Percentiles rank a stretch among this genome's conserved stretches.
phyloP scores from a whole-genome alignment of 2,113 vertebrate species.

The Leptosomus discolor region DNA sequence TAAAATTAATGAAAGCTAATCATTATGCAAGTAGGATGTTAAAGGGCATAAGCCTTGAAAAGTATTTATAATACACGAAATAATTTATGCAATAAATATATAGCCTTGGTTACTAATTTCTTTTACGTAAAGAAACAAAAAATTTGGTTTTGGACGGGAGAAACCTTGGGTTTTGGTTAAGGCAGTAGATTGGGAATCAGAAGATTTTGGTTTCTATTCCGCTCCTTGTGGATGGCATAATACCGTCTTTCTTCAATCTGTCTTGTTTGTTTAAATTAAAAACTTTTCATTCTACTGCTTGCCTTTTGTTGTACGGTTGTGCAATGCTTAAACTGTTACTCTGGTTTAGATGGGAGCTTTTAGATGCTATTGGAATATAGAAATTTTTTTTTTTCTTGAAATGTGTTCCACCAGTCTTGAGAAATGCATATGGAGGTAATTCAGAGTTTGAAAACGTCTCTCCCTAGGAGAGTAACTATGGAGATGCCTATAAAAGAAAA shows the following conservation, averaged over 20 bases:
- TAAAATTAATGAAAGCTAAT: slow-evolving; percentile 18
- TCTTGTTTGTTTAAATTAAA: not conserved
- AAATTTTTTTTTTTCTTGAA: not conserved
- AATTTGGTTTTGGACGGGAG: not conserved
- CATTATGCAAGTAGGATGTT: not conserved
- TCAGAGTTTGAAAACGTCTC: not conserved
- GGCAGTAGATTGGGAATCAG: not conserved
- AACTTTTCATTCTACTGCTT: not conserved
- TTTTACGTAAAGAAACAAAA: not conserved
- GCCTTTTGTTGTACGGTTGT: not conserved
- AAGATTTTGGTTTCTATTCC: not conserved
- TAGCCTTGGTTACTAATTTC: not conserved
- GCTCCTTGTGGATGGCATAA: not conserved
- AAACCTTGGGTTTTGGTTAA: not conserved
- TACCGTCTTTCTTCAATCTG: not conserved
- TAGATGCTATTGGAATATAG: not conserved
- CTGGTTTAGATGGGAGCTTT: fast-evolving
- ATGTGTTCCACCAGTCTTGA: not conserved
- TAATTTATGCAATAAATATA: not conserved
- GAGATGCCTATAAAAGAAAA: not conserved
- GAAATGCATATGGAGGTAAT: not conserved
- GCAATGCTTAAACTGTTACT: not conserved
- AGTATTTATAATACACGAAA: not conserved
- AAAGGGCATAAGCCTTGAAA: not conserved
- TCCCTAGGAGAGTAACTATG: not conserved